phyloP scores from a whole-genome alignment of 2,113 vertebrate genomes.

The Cottus gobio region DNA sequence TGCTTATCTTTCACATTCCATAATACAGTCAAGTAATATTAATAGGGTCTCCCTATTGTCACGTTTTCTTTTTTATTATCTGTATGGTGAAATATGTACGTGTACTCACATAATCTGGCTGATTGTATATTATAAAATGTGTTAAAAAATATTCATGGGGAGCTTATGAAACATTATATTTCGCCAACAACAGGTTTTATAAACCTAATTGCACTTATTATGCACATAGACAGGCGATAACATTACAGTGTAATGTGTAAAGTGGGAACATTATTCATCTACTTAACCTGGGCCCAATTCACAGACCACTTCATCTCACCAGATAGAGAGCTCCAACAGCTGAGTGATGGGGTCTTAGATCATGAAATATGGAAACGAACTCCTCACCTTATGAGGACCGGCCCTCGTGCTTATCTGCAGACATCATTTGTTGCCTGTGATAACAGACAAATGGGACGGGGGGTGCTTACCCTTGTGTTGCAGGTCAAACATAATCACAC shows the following conservation, averaged over 20 bases:
- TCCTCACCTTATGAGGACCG: constrained; percentile 89
- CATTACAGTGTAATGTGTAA: not conserved
- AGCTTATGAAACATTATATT: not conserved
- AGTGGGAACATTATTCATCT: constrained; percentile 33
- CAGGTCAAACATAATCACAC: constrained; percentile 83
- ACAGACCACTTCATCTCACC: constrained; percentile 90
- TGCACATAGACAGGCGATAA: not conserved
- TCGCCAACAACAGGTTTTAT: not conserved
- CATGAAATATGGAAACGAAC: constrained; percentile 95
- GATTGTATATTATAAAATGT: not conserved
- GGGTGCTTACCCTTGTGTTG: constrained; percentile 73
- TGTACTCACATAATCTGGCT: not conserved
- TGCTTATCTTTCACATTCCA: not conserved
- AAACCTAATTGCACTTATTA: not conserved
- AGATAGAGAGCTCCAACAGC: constrained; percentile 84
- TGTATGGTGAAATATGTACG: not conserved
- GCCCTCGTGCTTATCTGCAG: constrained; percentile 84
- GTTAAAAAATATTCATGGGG: not conserved
- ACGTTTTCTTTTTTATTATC: not conserved
- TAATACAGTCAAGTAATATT: too few species aligned
- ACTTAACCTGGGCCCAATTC: constrained; percentile 70
- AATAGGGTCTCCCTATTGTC: too few species aligned
- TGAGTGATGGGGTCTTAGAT: constrained; percentile 90
- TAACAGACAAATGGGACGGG: constrained; percentile 80
- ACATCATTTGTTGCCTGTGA: constrained; percentile 87